A percentile compares a stretch with the other conserved stretches of the same genome.
Evolutionary conservation across 1,140 invertebrate species (phyloP).

Genomic region (Coptotermes formosanus): DNA sequence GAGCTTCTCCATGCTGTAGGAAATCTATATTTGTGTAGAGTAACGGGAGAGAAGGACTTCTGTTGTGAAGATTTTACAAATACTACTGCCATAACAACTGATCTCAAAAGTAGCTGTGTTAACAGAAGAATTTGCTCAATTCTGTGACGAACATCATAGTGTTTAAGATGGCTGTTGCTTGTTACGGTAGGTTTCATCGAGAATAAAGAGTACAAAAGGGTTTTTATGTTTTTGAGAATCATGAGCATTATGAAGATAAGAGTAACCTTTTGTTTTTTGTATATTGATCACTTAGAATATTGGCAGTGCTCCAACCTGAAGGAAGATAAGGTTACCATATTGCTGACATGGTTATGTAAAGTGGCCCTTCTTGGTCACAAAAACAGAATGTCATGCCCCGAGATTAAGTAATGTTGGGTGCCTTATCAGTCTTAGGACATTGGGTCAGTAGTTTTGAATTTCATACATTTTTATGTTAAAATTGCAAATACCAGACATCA

Average conservation of each 20-base stretch:
- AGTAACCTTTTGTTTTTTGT: not conserved
- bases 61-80: not conserved
- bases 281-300: not conserved
- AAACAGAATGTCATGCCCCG: no score
- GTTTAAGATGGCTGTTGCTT: constrained; percentile 45
- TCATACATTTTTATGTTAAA: no score
- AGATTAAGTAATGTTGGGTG: no score
- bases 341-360: no score
- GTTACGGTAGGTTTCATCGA: constrained; percentile 44
- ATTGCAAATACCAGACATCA: no score
- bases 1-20: not conserved
- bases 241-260: no score
- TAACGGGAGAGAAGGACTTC: not conserved
- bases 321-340: no score
- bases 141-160: not conserved
- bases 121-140: not conserved
- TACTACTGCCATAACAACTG: not conserved
- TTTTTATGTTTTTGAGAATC: not conserved
- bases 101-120: constrained; percentile 4
- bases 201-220: not conserved
- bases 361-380: no score
- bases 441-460: no score
- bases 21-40: not conserved
- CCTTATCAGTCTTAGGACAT: no score
- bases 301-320: not conserved